These are phyloP conservation scores for Vollenhovia emeryi DNA, from an alignment of 1,140 invertebrate species.

Conservation along the genomic window DNA sequence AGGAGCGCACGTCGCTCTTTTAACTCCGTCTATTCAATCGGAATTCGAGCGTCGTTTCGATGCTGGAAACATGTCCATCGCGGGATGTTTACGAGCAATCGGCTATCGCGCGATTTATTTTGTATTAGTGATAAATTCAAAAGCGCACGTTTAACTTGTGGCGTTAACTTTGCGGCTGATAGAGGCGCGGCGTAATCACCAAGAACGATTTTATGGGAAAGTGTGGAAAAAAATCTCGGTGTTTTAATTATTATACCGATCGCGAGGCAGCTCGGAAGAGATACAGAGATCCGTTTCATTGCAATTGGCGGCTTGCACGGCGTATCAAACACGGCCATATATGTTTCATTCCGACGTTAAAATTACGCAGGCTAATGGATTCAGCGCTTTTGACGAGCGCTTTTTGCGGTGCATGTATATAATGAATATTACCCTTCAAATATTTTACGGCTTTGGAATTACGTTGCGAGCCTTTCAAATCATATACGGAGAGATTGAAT, in stretches of 20 bases:
- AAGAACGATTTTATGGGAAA: constrained; percentile 8
- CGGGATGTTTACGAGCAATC: constrained; percentile 7
- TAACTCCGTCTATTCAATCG: constrained; percentile 21
- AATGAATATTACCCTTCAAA: constrained; percentile 53
- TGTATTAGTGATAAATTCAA: background rate
- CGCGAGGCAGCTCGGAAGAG: constrained; percentile 1
- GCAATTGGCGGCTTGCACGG: constrained; percentile 29
- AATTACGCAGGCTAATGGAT: constrained; percentile 49
- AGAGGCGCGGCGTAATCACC: background rate
- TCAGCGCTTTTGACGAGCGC: constrained; percentile 39
- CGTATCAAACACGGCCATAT: constrained; percentile 28
- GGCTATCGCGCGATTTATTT: constrained; percentile 33
- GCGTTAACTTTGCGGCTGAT: background rate
- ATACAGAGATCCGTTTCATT: constrained; percentile 13
- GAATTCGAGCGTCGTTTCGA: background rate
- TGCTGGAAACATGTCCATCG: background rate
- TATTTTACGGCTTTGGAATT: constrained; percentile 58
- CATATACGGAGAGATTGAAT: constrained; percentile 51
- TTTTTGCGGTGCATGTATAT: constrained; percentile 24
- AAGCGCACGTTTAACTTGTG: constrained; percentile 9
- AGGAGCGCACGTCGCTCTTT: constrained; percentile 8
- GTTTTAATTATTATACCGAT: constrained; percentile 43
- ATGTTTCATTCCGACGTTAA: constrained; percentile 32
- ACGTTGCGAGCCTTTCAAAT: constrained; percentile 53
- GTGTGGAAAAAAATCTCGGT: background rate